Evolutionary conservation across 2,888 invertebrate genomes (phyloP), one percentile per base, ranked within the genome.

Genomic region (Hypsopygia costalis): DNA sequence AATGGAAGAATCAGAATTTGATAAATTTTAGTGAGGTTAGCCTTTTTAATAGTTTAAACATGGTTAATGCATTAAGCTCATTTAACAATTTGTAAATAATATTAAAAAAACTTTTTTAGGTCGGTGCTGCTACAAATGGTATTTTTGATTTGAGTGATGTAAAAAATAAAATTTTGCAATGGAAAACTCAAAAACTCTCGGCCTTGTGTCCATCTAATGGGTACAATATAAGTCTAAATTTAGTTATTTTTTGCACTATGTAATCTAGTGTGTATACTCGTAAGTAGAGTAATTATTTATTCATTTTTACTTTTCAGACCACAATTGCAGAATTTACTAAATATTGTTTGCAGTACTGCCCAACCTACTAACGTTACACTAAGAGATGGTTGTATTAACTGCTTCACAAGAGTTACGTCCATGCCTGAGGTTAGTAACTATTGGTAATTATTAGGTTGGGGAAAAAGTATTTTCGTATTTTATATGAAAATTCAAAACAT

Each of bases 331-430:
- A 91, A 91, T 54, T 72, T 93, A 39, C 67, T 93, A 6, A 92
- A 91, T 59, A 71, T 92, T 44, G 87, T 92, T 46, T 93, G 93
- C 65, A 92, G 91, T 55, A 91, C 91, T 27, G 91, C 92, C n/a
- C 92, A 92, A 67, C 90, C 90, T 9, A 86, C 90, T 1, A 90
- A 91, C 51, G 74, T 88, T 3, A 89, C 90, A 25, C 53, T 75
- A 42, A 85, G 92, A 43, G 92, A 92, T 72, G 90, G 90, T 8
- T 93, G 93, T 57, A 91, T 92, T 46, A 89, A 91, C 11, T 92
- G 93, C 59, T 93, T 93, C 62, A 88, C 90, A 43, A 76, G 89
- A 49, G 90, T 91, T 1, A 91, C 90, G 36, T 72, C 86, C 21
- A 75, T 89, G 78, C 62, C 82, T 8, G 81, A 89, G 73, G 89